phyloP scores from a whole-genome alignment of 2,113 vertebrate genomes.

The Corvus cornix region DNA sequence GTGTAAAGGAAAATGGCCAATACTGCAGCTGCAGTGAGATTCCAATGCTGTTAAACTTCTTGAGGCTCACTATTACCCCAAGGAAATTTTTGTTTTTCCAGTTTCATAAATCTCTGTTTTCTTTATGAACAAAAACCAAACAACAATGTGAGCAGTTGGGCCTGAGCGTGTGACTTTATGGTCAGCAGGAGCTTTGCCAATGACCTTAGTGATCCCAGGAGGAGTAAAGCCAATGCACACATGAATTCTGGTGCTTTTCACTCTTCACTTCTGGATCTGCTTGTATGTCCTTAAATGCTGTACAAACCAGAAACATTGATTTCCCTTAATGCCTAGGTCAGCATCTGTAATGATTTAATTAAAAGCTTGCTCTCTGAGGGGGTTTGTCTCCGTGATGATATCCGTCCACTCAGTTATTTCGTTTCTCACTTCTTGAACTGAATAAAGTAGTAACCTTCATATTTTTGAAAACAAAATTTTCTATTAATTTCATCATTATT shows the following conservation, averaged over 20 bases:
- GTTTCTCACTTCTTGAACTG: neutral
- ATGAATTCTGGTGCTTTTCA: neutral
- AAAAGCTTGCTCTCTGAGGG: neutral
- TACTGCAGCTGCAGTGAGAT: neutral
- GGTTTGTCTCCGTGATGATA: neutral
- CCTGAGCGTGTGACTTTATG: accelerated
- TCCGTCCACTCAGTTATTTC: neutral
- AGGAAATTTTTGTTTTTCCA: neutral
- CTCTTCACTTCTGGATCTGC: neutral
- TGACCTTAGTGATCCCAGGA: neutral
- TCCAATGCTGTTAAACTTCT: neutral
- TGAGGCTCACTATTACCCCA: neutral
- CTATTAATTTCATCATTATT: neutral
- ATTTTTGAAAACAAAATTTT: neutral
- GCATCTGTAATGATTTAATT: neutral
- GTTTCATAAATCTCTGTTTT: neutral
- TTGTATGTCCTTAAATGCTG: neutral
- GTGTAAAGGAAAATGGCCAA: neutral
- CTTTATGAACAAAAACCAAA: neutral
- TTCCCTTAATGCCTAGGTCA: neutral
- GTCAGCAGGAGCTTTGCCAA: neutral
- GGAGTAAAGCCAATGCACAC: neutral
- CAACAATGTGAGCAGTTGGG: accelerated
- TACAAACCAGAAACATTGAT: neutral
- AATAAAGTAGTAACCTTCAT: neutral